Evolutionary conservation across 2,888 invertebrate species (phyloP).

Genomic region (Spisula subtruncata): DNA sequence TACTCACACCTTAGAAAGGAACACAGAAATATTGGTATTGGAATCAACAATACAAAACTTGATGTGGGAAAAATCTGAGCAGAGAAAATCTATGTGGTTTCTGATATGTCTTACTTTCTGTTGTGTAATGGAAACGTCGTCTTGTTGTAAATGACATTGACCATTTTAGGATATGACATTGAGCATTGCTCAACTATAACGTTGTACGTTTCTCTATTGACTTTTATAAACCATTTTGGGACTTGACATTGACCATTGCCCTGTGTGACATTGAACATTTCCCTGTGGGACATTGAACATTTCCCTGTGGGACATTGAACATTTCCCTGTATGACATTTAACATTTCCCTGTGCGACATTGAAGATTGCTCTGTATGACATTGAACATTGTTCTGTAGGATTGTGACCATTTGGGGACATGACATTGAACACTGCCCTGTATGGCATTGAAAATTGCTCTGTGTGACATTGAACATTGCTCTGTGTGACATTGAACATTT

Average conservation of each 20-base stretch:
- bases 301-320: no score
- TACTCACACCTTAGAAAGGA: slow-evolving; percentile 17
- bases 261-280: no score
- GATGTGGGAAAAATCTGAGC: slow-evolving; percentile 12
- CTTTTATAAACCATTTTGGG: no score
- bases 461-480: no score
- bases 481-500: background rate
- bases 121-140: background rate
- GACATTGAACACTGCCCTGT: background rate
- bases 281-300: no score
- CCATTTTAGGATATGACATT: background rate
- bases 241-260: no score
- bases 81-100: background rate
- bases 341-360: no score
- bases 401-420: background rate
- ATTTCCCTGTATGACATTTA: no score
- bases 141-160: background rate
- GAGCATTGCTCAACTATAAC: no score
- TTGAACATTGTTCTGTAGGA: background rate
- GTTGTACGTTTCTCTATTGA: no score
- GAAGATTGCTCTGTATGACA: background rate
- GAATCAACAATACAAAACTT: slow-evolving; percentile 28
- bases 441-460: no score
- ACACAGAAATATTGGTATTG: slow-evolving; percentile 21
- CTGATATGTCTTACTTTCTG: background rate